A percentile compares a stretch with the other conserved stretches of the same genome.
Conservation (phyloP, 1,140 invertebrate genomes). For the Asbolus verrucosus region DNA sequence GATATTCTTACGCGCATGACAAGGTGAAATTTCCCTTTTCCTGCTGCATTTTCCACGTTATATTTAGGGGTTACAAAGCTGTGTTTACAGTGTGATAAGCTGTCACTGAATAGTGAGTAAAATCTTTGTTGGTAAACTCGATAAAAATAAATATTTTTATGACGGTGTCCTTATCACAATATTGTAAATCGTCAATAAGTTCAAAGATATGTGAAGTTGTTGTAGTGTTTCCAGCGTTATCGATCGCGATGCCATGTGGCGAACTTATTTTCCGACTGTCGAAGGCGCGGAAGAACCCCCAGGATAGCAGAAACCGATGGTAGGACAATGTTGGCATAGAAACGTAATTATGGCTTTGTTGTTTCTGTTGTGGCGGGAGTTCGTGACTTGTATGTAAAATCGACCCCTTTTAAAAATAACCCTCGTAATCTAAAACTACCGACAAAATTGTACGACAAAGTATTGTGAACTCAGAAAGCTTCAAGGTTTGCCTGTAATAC, state of each 20-base stretch:
- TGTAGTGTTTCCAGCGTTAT: conserved; percentile 24
- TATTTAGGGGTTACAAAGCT: conserved; percentile 19
- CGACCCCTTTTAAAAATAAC: no score
- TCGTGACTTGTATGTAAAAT: no score
- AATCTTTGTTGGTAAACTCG: background rate
- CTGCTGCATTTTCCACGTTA: conserved; percentile 14
- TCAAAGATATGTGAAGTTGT: background rate
- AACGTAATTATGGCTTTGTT: no score
- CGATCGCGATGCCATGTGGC: conserved; percentile 29
- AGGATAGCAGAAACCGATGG: background rate
- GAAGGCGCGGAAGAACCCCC: conserved; percentile 10
- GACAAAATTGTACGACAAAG: no score
- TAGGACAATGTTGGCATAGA: background rate
- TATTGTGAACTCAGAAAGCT: no score
- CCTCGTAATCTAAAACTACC: background rate
- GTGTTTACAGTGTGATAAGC: conserved; percentile 6
- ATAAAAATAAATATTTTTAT: conserved; percentile 4
- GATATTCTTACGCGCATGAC: conserved; percentile 9
- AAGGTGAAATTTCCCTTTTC: conserved; percentile 22
- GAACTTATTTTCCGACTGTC: conserved; percentile 14
- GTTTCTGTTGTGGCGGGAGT: no score
- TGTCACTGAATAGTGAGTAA: background rate
- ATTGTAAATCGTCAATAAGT: background rate
- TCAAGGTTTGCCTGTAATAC: no score
- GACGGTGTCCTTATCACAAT: no score